Base-by-base conservation (phyloP, 2,888 invertebrate genomes). In the Elysia crispata region DNA sequence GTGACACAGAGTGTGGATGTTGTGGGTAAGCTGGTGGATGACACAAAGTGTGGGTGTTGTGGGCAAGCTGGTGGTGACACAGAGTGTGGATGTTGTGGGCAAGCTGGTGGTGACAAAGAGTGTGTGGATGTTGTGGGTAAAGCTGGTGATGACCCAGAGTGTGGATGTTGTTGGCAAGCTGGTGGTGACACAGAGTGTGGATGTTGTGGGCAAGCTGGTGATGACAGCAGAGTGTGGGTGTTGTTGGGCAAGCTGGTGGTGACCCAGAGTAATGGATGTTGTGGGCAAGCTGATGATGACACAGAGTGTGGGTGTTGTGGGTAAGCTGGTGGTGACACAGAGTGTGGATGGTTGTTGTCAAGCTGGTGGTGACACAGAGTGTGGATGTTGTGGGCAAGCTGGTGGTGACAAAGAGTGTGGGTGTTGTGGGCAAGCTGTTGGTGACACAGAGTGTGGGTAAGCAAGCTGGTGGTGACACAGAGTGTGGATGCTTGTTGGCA, bases 181-280 rank as follows among this genome's bases (percentile, higher is more conserved):
- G 70, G 70, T 28, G 57, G 18, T 28, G 54, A 73, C 73, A 54
- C n/a, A 30, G 73, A 50, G 28, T 73, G 54, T 33, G 31, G 70
- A 31, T 1, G 70, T n/a, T 70, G 41, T 70, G 70, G 70, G 31
- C 28, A 30, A 20, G 33, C 31, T 41, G 70, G 70, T 28, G 57
- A 49, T 28, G 54, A 73, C 73, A 54, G n/a, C n/a, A 30, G 73
- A 50, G 28, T 73, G 54, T 33, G 31, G 70, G 15, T 1, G 70
- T n/a, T 70, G 41, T 70, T n/a, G 70, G 70, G 31, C 28, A 30
- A 20, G 33, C 31, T 41, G 70, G 70, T 28, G 57, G 18, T 28
- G 54, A 73, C 73, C 15, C n/a, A 30, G 73, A 50, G 28, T 73
- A 28, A n/a, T 33, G 31, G 70, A 31, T 1, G 70, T n/a, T 70